A percentile compares a stretch with the other conserved stretches of the same genome.
Evolutionary conservation across 2,113 vertebrate genomes (phyloP).

Genomic region (Sus scrofa): T2T-Sscrofa CM000812.6:70852501-70853000

Average conservation of each 20-base stretch:
- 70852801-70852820: not conserved
- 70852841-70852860: not conserved
- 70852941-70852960: slow-evolving; percentile 34
- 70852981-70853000: not conserved
- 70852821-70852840: not conserved
- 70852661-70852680: not conserved
- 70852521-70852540: not conserved
- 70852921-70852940: slow-evolving; percentile 66
- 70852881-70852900: not conserved
- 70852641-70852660: not conserved
- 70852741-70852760: slow-evolving; percentile 5
- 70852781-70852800: slow-evolving; percentile 13
- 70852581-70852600: too few species aligned
- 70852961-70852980: slow-evolving; percentile 63
- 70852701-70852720: not conserved
- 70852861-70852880: not conserved
- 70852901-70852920: slow-evolving; percentile 14
- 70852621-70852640: too few species aligned
- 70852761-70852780: slow-evolving; percentile 46
- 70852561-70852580: too few species aligned
- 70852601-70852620: too few species aligned
- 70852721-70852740: not conserved
- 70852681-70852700: not conserved
- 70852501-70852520: not conserved
- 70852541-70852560: not conserved